phyloP scores from a whole-genome alignment of 30 jellyfish, hydroid and myxozoan genomes.

The Nemopilema nomurai region DNA sequence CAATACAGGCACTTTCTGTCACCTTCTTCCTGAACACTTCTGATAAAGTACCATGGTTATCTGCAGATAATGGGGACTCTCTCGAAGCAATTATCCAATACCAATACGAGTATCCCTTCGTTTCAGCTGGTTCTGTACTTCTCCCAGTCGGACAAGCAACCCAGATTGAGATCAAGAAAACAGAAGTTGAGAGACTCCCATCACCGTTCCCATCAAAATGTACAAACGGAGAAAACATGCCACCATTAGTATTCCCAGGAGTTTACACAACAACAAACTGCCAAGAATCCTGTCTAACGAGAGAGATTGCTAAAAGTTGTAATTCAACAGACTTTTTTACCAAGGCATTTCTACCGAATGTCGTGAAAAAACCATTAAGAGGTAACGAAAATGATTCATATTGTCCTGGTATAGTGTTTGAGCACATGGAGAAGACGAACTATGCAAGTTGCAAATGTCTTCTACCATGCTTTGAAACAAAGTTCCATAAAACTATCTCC shows the following conservation, averaged over 20 bases:
- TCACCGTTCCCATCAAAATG: slow-evolving; percentile 58
- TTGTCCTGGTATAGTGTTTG: slow-evolving; percentile 1
- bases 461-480: slow-evolving; percentile 48
- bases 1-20: slow-evolving; percentile 8
- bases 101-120: slow-evolving; percentile 35
- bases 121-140: slow-evolving; percentile 9
- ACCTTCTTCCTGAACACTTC: slow-evolving; percentile 16
- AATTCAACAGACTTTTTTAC: neutral
- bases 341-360: slow-evolving; percentile 21
- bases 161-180: slow-evolving; percentile 18
- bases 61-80: neutral
- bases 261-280: slow-evolving; percentile 40
- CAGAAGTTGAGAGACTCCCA: slow-evolving; percentile 13
- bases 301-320: slow-evolving; percentile 8
- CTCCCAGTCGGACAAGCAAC: slow-evolving; percentile 32
- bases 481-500: slow-evolving; percentile 13
- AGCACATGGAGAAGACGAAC: neutral
- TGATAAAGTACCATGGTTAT: neutral
- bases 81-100: slow-evolving; percentile 38
- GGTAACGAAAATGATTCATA: neutral
- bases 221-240: slow-evolving; percentile 12
- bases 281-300: slow-evolving; percentile 36
- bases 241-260: slow-evolving; percentile 32
- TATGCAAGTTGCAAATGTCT: slow-evolving; percentile 36
- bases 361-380: neutral